Evolutionary conservation across 1,140 invertebrate species (phyloP).

Genomic region (Penaeus japonicus): DNA sequence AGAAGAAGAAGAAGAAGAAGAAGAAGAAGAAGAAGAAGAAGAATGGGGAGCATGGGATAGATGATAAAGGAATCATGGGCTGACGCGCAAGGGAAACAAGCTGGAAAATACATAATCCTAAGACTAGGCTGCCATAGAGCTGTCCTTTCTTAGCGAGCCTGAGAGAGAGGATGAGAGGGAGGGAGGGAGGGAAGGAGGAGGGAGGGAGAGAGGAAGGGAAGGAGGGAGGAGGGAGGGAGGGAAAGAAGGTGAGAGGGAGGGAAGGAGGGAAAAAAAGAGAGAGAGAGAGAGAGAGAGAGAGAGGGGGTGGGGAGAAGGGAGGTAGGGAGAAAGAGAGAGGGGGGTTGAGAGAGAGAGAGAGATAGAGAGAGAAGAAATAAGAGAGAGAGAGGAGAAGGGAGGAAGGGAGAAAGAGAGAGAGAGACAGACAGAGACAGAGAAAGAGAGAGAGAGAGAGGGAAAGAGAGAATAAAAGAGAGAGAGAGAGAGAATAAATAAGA

Average conservation of each 20-base stretch:
- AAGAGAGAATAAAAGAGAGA: neutral
- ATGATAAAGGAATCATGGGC: no score
- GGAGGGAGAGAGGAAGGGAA: neutral
- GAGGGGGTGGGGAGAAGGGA: no score
- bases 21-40: no score
- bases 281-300: neutral
- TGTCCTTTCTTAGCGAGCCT: neutral
- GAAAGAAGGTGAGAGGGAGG: neutral
- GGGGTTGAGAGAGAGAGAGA: neutral
- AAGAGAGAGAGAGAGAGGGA: neutral
- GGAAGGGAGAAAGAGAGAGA: constrained; percentile 7
- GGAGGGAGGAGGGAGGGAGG: neutral
- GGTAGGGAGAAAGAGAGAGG: neutral
- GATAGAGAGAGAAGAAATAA: neutral
- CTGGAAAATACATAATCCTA: no score
- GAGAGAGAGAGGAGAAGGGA: constrained; percentile 21
- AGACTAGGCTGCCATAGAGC: no score
- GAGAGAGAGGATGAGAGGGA: neutral
- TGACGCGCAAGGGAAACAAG: no score
- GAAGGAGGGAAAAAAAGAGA: neutral
- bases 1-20: no score
- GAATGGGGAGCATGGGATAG: no score
- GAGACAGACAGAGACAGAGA: neutral
- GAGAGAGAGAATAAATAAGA: neutral
- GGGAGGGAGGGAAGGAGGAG: neutral